Evolutionary conservation across 2,888 invertebrate genomes (phyloP).

Genomic region (Morpho achilles): DNA sequence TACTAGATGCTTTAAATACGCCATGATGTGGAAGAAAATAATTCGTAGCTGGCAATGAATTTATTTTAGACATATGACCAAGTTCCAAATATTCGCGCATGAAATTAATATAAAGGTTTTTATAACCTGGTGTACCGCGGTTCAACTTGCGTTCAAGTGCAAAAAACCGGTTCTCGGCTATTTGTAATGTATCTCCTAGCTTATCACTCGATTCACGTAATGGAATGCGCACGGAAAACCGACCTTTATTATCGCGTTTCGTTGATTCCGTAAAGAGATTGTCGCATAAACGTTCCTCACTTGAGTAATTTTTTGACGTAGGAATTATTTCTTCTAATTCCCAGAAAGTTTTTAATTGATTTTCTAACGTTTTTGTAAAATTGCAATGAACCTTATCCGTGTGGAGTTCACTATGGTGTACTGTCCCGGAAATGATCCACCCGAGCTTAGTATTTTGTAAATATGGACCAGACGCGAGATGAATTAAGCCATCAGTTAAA

Average conservation of each 20-base stretch:
- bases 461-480: slow-evolving; percentile 26
- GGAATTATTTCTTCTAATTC: slow-evolving; percentile 24
- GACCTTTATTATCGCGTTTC: slow-evolving; percentile 14
- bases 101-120: slow-evolving; percentile 24
- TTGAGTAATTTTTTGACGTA: not conserved
- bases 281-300: slow-evolving; percentile 18
- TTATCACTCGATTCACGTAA: slow-evolving; percentile 7
- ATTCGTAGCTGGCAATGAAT: slow-evolving; percentile 5
- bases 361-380: slow-evolving; percentile 17
- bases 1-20: slow-evolving; percentile 18
- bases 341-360: slow-evolving; percentile 27
- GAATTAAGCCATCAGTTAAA: slow-evolving; percentile 18
- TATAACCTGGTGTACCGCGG: slow-evolving; percentile 11
- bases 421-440: slow-evolving; percentile 29
- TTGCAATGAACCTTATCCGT: slow-evolving; percentile 19
- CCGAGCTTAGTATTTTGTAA: slow-evolving; percentile 29
- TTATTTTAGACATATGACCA: slow-evolving; percentile 25
- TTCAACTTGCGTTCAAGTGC: slow-evolving; percentile 22
- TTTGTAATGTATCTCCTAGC: slow-evolving; percentile 23
- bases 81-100: slow-evolving; percentile 23
- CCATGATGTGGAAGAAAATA: slow-evolving; percentile 27
- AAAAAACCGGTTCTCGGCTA: slow-evolving; percentile 21
- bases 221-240: slow-evolving; percentile 18
- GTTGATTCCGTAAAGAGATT: slow-evolving; percentile 12
- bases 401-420: slow-evolving; percentile 5